phyloP scores from a whole-genome alignment of 2,888 invertebrate genomes.

The Cosmia pyralina region DNA sequence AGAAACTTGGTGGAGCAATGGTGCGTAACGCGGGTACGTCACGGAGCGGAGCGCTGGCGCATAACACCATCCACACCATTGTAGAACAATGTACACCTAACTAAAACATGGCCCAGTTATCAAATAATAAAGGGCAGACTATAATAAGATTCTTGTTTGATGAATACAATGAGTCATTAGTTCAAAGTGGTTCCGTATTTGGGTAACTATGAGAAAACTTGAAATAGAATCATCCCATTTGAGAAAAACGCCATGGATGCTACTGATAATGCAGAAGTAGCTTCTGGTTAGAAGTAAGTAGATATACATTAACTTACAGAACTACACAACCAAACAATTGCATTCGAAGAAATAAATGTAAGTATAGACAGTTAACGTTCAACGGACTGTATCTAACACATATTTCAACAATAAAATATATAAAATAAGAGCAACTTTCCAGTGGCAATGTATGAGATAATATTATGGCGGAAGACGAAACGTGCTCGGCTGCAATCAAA shows the following conservation, averaged over 20 bases:
- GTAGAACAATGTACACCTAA: constrained; percentile 37
- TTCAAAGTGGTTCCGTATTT: constrained; percentile 6
- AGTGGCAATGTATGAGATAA: constrained; percentile 65
- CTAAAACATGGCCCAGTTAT: constrained; percentile 34
- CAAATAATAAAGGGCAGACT: constrained; percentile 24
- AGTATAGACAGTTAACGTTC: constrained; percentile 57
- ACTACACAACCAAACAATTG: constrained; percentile 46
- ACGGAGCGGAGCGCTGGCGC: constrained; percentile 71
- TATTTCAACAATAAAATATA: constrained; percentile 66
- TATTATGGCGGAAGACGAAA: constrained; percentile 69
- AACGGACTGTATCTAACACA: constrained; percentile 66
- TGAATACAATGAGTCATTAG: constrained; percentile 16
- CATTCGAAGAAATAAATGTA: constrained; percentile 54
- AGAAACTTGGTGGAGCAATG: constrained; percentile 83
- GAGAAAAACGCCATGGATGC: not conserved
- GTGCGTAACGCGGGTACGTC: constrained; percentile 79
- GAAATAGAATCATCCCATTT: not conserved
- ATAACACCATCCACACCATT: constrained; percentile 58
- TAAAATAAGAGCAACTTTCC: constrained; percentile 71
- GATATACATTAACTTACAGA: not conserved
- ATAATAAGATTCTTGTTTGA: constrained; percentile 13
- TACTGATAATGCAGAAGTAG: constrained; percentile 11
- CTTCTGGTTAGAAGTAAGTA: not conserved
- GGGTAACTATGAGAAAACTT: constrained; percentile 10
- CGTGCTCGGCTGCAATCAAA: constrained; percentile 68